A percentile compares a stretch with the other conserved stretches of the same genome.
phyloP scores from a whole-genome alignment of 2,888 invertebrate species.

The Cerceris ruficornis region DNA sequence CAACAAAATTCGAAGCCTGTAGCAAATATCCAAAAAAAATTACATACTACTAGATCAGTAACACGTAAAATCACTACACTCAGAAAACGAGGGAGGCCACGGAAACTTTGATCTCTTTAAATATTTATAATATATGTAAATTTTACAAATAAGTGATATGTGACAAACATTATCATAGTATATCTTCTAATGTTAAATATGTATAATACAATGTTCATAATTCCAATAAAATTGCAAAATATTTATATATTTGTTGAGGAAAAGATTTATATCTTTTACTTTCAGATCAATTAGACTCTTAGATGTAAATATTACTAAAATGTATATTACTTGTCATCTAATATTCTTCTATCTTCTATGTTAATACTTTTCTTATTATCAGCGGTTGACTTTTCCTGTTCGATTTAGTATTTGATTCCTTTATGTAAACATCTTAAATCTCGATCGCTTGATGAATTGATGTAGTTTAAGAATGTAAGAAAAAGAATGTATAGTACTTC shows the following conservation, averaged over 20 bases:
- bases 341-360: slow-evolving; percentile 32
- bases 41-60: slow-evolving; percentile 63
- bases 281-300: slow-evolving; percentile 25
- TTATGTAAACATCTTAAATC: neutral
- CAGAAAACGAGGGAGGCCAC: slow-evolving; percentile 70
- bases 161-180: slow-evolving; percentile 16
- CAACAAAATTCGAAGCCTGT: slow-evolving; percentile 59
- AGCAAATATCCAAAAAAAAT: slow-evolving; percentile 56
- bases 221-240: slow-evolving; percentile 37
- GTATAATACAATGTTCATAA: slow-evolving; percentile 54
- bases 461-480: neutral
- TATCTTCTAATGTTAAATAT: slow-evolving; percentile 44
- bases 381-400: slow-evolving; percentile 33
- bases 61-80: slow-evolving; percentile 61
- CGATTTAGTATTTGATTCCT: slow-evolving; percentile 1
- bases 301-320: slow-evolving; percentile 28
- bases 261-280: slow-evolving; percentile 32
- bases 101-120: slow-evolving; percentile 69
- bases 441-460: neutral
- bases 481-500: neutral
- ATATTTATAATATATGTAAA: neutral
- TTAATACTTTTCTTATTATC: slow-evolving; percentile 27
- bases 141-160: neutral
- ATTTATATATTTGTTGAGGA: slow-evolving; percentile 52
- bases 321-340: slow-evolving; percentile 45